Conservation (phyloP, 2,797 vertebrate genomes). For the Podarcis siculus region DNA sequence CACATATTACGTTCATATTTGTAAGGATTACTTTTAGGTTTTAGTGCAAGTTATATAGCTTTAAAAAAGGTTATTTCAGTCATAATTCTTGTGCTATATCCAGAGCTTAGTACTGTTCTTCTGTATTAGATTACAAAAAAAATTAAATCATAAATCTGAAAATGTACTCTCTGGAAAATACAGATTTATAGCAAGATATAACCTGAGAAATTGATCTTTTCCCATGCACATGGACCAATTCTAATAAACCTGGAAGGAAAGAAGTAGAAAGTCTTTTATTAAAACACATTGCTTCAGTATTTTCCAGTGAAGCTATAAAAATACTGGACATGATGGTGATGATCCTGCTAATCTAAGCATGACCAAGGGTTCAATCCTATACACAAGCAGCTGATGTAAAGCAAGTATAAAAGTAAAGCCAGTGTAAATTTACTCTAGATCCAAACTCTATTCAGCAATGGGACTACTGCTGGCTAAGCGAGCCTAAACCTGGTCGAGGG, state of each 20-base stretch:
- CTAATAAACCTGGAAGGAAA: slow-evolving; percentile 15
- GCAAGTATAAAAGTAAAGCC: no score
- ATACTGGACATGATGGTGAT: not conserved
- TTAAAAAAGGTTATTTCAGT: not conserved
- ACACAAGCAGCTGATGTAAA: no score
- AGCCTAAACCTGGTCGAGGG: no score
- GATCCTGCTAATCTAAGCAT: not conserved
- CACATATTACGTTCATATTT: not conserved
- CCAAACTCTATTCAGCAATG: no score
- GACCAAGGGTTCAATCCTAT: no score
- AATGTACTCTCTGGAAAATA: not conserved
- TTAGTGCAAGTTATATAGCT: not conserved
- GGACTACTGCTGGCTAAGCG: no score
- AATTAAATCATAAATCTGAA: slow-evolving; percentile 3
- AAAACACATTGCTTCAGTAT: not conserved
- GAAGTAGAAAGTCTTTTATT: not conserved
- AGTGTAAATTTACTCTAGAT: no score
- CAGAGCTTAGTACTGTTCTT: not conserved
- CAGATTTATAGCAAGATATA: not conserved
- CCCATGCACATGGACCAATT: not conserved
- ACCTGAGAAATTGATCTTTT: not conserved
- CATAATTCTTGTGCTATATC: not conserved
- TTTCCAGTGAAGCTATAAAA: not conserved
- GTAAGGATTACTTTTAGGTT: not conserved
- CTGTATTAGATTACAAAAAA: not conserved